Conservation (phyloP, 35 echinoderm and acorn worm species). For the Ophioderma brevispina region DNA sequence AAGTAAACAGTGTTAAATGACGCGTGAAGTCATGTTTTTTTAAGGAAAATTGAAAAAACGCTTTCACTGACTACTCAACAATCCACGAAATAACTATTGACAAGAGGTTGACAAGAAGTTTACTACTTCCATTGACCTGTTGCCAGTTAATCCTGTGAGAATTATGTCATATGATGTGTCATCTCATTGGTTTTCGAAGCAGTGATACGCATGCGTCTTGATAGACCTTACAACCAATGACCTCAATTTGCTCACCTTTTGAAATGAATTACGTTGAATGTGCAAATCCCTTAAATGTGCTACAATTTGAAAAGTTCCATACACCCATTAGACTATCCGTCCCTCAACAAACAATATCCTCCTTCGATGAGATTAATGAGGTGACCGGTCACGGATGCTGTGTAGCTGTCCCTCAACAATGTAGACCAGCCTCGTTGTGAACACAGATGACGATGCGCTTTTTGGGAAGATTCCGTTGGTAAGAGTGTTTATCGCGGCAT, state of each 20-base stretch:
- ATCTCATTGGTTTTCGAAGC: too few species aligned
- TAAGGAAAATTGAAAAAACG: too few species aligned
- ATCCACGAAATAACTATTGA: too few species aligned
- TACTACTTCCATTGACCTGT: too few species aligned
- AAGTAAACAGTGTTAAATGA: too few species aligned
- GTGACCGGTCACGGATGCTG: conserved; percentile 76
- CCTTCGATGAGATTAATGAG: conserved; percentile 69
- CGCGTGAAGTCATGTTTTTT: too few species aligned
- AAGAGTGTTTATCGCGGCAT: conserved; percentile 58
- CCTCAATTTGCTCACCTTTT: neutral
- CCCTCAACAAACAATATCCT: conserved; percentile 80
- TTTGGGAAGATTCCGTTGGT: conserved; percentile 61
- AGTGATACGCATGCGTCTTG: neutral
- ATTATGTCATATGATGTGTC: too few species aligned
- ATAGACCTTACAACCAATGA: neutral
- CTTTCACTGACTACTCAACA: too few species aligned
- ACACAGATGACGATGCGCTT: conserved; percentile 85
- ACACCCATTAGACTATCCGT: conserved; percentile 78
- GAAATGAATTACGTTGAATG: neutral
- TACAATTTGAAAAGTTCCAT: too few species aligned
- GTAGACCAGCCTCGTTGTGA: conserved; percentile 93
- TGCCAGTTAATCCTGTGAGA: too few species aligned
- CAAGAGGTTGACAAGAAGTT: too few species aligned
- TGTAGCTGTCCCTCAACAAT: conserved; percentile 67
- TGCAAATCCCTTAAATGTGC: too few species aligned